Conservation (phyloP, 1,140 invertebrate genomes). For the Mizuhopecten yessoensis region DNA sequence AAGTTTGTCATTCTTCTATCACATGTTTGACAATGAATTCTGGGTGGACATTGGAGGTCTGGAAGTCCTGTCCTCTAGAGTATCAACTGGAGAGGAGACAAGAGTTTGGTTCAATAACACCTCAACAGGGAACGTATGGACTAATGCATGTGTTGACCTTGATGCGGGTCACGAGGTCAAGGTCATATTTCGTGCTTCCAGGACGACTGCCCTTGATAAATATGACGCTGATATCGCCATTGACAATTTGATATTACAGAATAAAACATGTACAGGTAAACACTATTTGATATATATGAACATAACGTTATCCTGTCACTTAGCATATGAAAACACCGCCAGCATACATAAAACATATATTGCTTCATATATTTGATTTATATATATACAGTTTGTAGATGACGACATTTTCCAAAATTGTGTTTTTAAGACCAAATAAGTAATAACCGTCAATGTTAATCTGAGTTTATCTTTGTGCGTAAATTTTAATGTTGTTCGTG, state of each 20-base stretch:
- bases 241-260: slow-evolving; percentile 49
- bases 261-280: slow-evolving; percentile 17
- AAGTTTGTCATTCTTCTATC: slow-evolving; percentile 72
- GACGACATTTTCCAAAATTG: too few relatives aligned
- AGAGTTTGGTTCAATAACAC: slow-evolving; percentile 46
- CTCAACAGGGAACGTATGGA: slow-evolving; percentile 64
- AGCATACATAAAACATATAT: too few relatives aligned
- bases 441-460: too few relatives aligned
- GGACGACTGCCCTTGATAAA: slow-evolving; percentile 46
- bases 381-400: too few relatives aligned
- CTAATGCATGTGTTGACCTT: slow-evolving; percentile 64
- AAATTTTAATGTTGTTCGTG: too few relatives aligned
- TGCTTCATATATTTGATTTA: too few relatives aligned
- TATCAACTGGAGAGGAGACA: background rate
- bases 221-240: slow-evolving; percentile 72
- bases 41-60: slow-evolving; percentile 58
- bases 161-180: slow-evolving; percentile 58
- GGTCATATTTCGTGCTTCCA: slow-evolving; percentile 66
- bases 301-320: too few relatives aligned
- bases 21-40: slow-evolving; percentile 57
- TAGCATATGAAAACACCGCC: too few relatives aligned
- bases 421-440: too few relatives aligned
- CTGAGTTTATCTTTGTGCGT: too few relatives aligned
- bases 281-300: background rate
- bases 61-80: slow-evolving; percentile 41